phyloP scores from a whole-genome alignment of 2,113 vertebrate species.

The Uropsilus gracilis region DNA sequence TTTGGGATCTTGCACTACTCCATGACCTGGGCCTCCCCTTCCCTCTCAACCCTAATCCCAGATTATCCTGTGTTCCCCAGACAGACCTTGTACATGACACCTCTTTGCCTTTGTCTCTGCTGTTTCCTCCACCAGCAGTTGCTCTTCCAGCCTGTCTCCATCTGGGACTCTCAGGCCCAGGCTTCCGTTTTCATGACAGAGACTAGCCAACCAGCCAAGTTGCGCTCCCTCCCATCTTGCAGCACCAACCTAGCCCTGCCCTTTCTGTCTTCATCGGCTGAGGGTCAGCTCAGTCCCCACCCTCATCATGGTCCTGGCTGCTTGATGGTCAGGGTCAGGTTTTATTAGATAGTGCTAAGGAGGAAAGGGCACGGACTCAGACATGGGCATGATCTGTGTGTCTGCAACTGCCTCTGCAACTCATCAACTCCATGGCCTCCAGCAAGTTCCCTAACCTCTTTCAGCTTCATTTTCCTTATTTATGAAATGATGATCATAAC shows the following conservation, averaged over 20 bases:
- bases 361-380: not conserved
- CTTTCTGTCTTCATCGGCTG: not conserved
- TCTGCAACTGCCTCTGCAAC: not conserved
- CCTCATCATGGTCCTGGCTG: not conserved
- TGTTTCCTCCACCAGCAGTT: not conserved
- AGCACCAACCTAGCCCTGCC: not conserved
- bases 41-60: not conserved
- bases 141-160: not conserved
- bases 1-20: not conserved
- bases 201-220: not conserved
- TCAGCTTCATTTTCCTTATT: conserved; percentile 20
- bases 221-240: not conserved
- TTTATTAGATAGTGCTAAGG: not conserved
- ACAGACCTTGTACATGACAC: not conserved
- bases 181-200: not conserved
- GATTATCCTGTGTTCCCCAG: not conserved
- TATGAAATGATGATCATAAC: not conserved
- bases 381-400: not conserved
- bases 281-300: fast-evolving
- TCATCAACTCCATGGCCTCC: not conserved
- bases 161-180: not conserved
- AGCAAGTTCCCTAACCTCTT: not conserved
- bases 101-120: not conserved
- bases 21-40: not conserved
- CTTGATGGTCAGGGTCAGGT: not conserved